Conservation (phyloP, 2,797 vertebrate genomes). For the Poeciliopsis presidionis region DNA sequence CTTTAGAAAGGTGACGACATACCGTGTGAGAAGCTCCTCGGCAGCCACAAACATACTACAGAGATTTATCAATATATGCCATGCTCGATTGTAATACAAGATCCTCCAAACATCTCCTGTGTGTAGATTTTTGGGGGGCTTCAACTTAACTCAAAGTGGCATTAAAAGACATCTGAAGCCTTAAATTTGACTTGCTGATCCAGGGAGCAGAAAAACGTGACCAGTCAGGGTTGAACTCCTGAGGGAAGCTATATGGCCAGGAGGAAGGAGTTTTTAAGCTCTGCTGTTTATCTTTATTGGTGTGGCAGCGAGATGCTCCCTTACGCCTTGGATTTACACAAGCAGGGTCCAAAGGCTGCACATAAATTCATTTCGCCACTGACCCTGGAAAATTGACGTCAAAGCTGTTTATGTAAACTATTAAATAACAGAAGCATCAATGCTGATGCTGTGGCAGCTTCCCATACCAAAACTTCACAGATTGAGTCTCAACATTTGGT, state of each 20-base stretch:
- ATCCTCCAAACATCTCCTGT: too few species aligned
- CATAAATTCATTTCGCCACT: slow-evolving; percentile 39
- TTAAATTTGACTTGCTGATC: not conserved
- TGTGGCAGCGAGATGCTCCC: slow-evolving; percentile 13
- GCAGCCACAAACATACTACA: too few species aligned
- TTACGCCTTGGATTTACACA: slow-evolving; percentile 20
- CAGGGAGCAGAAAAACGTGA: not conserved
- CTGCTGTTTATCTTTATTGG: slow-evolving; percentile 49
- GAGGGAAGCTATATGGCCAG: not conserved
- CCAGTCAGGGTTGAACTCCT: not conserved
- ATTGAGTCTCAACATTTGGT: not conserved
- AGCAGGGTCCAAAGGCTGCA: slow-evolving; percentile 55
- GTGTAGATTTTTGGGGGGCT: too few species aligned
- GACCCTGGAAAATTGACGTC: not conserved
- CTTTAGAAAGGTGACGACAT: too few species aligned
- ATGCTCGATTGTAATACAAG: too few species aligned
- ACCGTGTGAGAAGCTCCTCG: too few species aligned
- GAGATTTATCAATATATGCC: too few species aligned
- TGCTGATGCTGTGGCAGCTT: not conserved
- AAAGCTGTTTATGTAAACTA: slow-evolving; percentile 11
- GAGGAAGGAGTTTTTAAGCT: not conserved
- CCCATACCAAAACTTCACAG: not conserved
- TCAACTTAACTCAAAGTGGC: too few species aligned
- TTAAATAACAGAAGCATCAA: not conserved
- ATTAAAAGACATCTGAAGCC: too few species aligned